Conservation (phyloP, 2,113 vertebrate species). For the Pelecanoides urinatrix region DNA sequence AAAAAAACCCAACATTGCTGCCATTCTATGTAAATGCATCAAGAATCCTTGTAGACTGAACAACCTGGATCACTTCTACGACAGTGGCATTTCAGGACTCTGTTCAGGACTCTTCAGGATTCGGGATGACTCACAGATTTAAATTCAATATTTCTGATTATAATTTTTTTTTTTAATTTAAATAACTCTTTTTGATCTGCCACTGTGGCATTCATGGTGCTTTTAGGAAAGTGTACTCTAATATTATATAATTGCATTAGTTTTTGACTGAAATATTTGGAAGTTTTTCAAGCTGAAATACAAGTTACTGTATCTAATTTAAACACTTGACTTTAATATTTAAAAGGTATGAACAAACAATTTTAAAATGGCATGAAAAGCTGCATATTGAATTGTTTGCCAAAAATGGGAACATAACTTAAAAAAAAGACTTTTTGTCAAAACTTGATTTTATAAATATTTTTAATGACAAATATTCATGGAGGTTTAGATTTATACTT, state of each 20-base stretch:
- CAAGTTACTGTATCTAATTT: background rate
- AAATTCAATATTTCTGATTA: background rate
- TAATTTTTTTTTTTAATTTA: background rate
- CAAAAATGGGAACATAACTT: background rate
- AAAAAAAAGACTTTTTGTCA: background rate
- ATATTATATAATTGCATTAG: background rate
- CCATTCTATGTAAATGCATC: background rate
- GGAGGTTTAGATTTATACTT: background rate
- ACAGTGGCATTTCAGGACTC: background rate
- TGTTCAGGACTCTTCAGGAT: background rate
- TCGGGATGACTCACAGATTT: background rate
- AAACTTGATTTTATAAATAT: background rate
- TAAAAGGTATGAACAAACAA: background rate
- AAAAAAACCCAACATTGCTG: fast-evolving
- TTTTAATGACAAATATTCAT: background rate
- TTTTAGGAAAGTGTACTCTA: background rate
- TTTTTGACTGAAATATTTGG: background rate
- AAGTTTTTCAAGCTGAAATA: background rate
- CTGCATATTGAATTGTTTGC: background rate
- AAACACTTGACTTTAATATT: background rate
- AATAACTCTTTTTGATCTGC: background rate
- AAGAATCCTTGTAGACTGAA: background rate
- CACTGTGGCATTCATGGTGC: background rate
- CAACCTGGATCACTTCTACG: background rate
- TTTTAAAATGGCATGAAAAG: background rate